Evolutionary conservation across 2,113 vertebrate genomes (phyloP).

Genomic region (Bucco capensis): DNA sequence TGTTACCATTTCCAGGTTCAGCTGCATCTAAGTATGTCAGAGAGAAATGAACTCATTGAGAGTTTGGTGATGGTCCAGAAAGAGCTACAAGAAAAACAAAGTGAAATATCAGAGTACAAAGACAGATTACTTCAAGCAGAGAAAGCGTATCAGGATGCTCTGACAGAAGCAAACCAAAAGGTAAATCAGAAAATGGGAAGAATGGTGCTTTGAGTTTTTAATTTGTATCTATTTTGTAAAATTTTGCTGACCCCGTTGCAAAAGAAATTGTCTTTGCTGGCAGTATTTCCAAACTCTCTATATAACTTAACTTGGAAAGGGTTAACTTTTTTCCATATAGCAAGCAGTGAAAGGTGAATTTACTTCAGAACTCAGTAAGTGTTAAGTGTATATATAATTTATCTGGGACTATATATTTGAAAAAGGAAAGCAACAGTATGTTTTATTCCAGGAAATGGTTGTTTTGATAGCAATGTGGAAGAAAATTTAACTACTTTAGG

Average conservation of each 20-base stretch:
- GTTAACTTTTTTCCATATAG: neutral
- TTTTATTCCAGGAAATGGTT: neutral
- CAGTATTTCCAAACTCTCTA: neutral
- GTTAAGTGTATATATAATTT: neutral
- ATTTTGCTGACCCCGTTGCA: neutral
- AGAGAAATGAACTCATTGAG: conserved; percentile 60
- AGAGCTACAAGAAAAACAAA: conserved; percentile 49
- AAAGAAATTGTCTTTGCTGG: neutral
- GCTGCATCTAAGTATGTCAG: conserved; percentile 36
- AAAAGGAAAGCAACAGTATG: neutral
- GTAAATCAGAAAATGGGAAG: conserved; percentile 26
- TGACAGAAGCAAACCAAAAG: conserved; percentile 38
- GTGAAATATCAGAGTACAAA: conserved; percentile 52
- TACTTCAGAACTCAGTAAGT: neutral
- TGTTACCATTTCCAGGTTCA: conserved; percentile 55
- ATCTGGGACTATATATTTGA: neutral
- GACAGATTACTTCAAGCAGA: conserved; percentile 58
- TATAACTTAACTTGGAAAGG: neutral
- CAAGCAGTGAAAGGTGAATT: neutral
- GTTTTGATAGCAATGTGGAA: neutral
- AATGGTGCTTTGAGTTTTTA: neutral
- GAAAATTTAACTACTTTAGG: neutral
- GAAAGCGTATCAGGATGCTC: conserved; percentile 1
- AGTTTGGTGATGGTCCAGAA: conserved; percentile 50
- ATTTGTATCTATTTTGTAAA: neutral